Evolutionary conservation across 2,888 invertebrate species (phyloP).

Genomic region (Cantharis rufa): DNA sequence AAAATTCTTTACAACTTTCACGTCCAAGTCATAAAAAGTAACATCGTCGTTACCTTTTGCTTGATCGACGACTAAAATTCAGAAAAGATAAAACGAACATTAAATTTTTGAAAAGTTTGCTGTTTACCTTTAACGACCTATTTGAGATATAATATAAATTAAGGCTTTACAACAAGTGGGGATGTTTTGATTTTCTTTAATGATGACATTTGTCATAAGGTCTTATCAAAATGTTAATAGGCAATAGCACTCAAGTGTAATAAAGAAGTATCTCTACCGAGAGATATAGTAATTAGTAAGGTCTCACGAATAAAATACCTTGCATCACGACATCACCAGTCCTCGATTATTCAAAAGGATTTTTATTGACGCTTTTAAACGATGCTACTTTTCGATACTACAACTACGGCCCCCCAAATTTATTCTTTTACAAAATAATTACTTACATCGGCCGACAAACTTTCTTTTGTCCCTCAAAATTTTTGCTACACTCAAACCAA

Average conservation of each 20-base stretch:
- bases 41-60: neutral
- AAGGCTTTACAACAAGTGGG: neutral
- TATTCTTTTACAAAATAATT: neutral
- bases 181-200: slow-evolving; percentile 23
- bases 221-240: slow-evolving; percentile 32
- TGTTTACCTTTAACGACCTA: neutral
- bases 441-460: neutral
- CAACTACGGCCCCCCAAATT: neutral
- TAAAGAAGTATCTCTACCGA: slow-evolving; percentile 32
- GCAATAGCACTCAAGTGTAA: slow-evolving; percentile 32
- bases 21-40: neutral
- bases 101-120: neutral
- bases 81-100: neutral
- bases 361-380: neutral
- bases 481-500: too few species aligned
- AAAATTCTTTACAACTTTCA: neutral
- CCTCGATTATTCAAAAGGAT: neutral
- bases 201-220: slow-evolving; percentile 29
- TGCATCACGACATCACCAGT: neutral
- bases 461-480: too few species aligned
- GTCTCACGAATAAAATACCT: slow-evolving; percentile 18
- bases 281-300: slow-evolving; percentile 33
- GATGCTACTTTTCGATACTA: neutral
- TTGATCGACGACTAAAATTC: neutral
- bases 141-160: neutral